phyloP scores from a whole-genome alignment of 1,140 invertebrate species.

The Habropoda laboriosa region DNA sequence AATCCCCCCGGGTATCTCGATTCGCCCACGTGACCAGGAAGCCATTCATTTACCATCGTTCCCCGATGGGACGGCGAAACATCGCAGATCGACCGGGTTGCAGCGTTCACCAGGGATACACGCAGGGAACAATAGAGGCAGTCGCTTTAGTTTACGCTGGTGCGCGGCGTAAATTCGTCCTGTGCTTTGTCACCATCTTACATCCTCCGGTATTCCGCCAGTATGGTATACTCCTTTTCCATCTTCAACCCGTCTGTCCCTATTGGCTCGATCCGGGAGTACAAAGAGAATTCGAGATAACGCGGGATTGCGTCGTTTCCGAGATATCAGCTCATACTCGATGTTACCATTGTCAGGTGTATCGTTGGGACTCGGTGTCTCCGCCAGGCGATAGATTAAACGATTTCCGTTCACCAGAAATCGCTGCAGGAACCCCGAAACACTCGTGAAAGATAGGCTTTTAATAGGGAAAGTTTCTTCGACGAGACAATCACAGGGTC shows the following conservation, averaged over 20 bases:
- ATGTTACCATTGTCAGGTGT: background rate
- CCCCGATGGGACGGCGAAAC: background rate
- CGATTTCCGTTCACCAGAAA: conserved; percentile 15
- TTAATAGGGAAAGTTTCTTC: conserved; percentile 29
- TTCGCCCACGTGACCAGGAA: background rate
- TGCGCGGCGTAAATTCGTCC: conserved; percentile 28
- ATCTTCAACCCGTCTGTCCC: background rate
- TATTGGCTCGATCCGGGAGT: background rate
- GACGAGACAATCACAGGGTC: conserved; percentile 2
- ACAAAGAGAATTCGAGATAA: conserved; percentile 56
- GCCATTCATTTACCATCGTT: background rate
- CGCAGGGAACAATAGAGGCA: conserved; percentile 29
- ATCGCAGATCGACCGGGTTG: conserved; percentile 15
- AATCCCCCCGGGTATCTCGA: background rate
- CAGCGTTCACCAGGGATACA: background rate
- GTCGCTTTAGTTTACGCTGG: conserved; percentile 12
- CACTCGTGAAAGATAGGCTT: background rate
- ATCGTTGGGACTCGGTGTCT: conserved; percentile 16
- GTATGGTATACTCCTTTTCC: background rate
- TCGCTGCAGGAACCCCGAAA: background rate
- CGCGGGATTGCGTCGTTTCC: conserved; percentile 18
- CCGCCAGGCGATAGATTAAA: conserved; percentile 43
- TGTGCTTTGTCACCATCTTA: conserved; percentile 18
- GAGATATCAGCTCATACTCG: conserved; percentile 1
- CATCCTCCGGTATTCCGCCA: conserved; percentile 3